A percentile compares a stretch with the other conserved stretches of the same genome.
phyloP scores from a whole-genome alignment of 53 echinoderm and acorn worm species.

The Glandiceps talaboti region DNA sequence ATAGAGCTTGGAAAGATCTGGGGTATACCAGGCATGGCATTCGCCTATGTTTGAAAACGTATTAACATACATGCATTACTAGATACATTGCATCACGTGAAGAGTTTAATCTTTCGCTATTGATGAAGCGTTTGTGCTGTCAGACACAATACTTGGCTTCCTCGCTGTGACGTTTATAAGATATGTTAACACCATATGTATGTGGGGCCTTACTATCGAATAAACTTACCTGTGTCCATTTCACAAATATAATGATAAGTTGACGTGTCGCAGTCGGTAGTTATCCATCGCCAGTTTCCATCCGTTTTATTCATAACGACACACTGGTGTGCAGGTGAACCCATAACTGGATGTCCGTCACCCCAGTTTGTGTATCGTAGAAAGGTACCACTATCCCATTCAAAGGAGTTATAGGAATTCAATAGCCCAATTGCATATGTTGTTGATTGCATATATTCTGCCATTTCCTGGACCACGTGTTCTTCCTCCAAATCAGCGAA shows the following conservation, averaged over 20 bases:
- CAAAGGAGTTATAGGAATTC: slow-evolving; percentile 31
- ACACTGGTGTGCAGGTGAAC: slow-evolving; percentile 32
- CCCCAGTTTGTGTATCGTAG: slow-evolving; percentile 50
- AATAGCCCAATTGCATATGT: slow-evolving; percentile 28
- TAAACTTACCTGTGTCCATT: slow-evolving; percentile 50
- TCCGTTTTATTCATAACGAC: slow-evolving; percentile 24
- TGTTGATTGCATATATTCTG: slow-evolving; percentile 31
- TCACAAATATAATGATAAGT: slow-evolving; percentile 45
- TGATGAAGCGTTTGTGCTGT: no score
- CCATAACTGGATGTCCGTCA: slow-evolving; percentile 22
- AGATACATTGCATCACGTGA: no score
- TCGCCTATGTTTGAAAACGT: no score
- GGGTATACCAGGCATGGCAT: no score
- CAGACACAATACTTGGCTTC: no score
- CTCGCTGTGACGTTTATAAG: no score
- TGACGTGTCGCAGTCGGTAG: slow-evolving; percentile 35
- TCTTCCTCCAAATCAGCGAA: slow-evolving; percentile 46
- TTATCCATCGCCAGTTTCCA: slow-evolving; percentile 36
- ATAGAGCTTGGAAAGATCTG: no score
- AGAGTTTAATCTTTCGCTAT: no score
- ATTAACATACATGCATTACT: no score
- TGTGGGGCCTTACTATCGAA: no score
- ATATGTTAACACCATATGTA: no score
- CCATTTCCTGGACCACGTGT: slow-evolving; percentile 31
- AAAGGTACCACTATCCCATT: slow-evolving; percentile 55